These are phyloP conservation scores for Euzetes globulus DNA, from an alignment of 2,888 invertebrate species.

Conservation along the genomic window DNA sequence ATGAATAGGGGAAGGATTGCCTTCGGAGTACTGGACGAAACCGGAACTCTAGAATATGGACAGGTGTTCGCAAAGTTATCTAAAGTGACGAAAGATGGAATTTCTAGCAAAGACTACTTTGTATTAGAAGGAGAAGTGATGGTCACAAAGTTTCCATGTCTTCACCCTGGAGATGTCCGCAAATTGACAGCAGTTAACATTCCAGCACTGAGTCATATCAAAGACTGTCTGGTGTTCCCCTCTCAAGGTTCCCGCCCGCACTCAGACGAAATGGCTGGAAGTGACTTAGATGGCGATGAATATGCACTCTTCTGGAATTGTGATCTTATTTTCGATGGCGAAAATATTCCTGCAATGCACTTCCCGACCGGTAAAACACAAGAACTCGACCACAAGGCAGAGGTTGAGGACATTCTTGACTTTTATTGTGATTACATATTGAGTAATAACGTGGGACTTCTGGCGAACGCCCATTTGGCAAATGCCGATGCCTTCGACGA, in stretches of 20 bases:
- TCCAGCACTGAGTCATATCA: conserved; percentile 43
- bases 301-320: conserved; percentile 47
- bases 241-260: conserved; percentile 47
- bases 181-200: conserved; percentile 44
- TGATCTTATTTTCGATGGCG: conserved; percentile 43
- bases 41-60: conserved; percentile 45
- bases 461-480: conserved; percentile 41
- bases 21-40: conserved; percentile 47
- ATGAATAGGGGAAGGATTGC: conserved; percentile 44
- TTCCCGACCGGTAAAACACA: conserved; percentile 36
- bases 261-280: conserved; percentile 48
- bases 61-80: conserved; percentile 42
- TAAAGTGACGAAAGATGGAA: neutral
- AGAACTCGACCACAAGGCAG: conserved; percentile 3
- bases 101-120: neutral
- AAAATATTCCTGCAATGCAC: conserved; percentile 40
- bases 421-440: conserved; percentile 39
- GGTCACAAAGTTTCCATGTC: conserved; percentile 48
- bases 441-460: conserved; percentile 40
- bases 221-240: conserved; percentile 49
- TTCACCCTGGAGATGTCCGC: conserved; percentile 48
- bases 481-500: conserved; percentile 36
- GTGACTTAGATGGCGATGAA: conserved; percentile 49
- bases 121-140: conserved; percentile 21
- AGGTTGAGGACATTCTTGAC: conserved; percentile 40